These are phyloP conservation scores for Philaethria dido DNA, from an alignment of 2,888 invertebrate species.

Conservation along the genomic window DNA sequence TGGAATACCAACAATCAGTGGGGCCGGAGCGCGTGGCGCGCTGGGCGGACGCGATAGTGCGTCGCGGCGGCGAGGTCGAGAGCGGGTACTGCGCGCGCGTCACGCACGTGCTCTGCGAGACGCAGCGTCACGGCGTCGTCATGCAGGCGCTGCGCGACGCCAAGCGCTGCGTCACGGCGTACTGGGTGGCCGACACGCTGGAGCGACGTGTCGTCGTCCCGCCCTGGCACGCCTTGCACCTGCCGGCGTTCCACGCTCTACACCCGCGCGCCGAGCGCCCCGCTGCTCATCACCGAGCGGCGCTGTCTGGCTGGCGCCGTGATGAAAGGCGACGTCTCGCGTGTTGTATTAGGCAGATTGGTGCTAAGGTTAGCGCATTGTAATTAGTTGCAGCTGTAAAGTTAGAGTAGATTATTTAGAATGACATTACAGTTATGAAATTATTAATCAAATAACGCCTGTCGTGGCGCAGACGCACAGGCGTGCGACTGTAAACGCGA, in stretches of 20 bases:
- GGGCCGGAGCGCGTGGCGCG: constrained; percentile 82
- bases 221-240: constrained; percentile 96
- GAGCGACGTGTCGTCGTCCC: constrained; percentile 92
- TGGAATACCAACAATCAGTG: constrained; percentile 90
- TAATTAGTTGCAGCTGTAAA: no score
- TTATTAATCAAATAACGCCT: no score
- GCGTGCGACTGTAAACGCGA: no score
- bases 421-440: no score
- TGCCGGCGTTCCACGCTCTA: constrained; percentile 88
- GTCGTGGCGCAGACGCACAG: no score
- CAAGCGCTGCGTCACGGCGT: constrained; percentile 90
- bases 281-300: constrained; percentile 90
- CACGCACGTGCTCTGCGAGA: constrained; percentile 96
- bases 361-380: constrained; percentile 89
- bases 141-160: constrained; percentile 85
- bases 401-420: no score
- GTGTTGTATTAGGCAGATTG: constrained; percentile 92
- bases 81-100: constrained; percentile 92
- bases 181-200: constrained; percentile 96
- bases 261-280: constrained; percentile 85
- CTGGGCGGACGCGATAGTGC: constrained; percentile 89
- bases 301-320: constrained; percentile 94
- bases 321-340: constrained; percentile 92
- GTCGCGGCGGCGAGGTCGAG: constrained; percentile 95
- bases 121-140: constrained; percentile 93